Evolutionary conservation across 2,888 invertebrate genomes (phyloP).

Genomic region (Drosophila mayaguana): DNA sequence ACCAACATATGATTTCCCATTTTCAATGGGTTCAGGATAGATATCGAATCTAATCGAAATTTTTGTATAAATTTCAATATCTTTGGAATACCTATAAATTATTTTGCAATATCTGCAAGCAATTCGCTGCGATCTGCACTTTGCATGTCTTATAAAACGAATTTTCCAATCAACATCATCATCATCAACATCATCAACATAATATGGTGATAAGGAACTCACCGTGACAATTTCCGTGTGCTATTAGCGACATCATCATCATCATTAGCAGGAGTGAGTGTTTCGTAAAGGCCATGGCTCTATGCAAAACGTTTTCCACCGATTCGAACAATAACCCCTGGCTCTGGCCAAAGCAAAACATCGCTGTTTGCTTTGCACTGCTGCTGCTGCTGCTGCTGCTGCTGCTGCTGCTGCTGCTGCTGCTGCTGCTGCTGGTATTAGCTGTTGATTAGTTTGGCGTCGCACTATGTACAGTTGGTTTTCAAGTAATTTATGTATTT

Average conservation of each 20-base stretch:
- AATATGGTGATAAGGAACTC: slow-evolving; percentile 45
- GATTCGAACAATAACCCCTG: slow-evolving; percentile 45
- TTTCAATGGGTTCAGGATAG: too few species aligned
- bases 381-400: slow-evolving; percentile 16
- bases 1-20: too few species aligned
- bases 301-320: slow-evolving; percentile 28
- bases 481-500: slow-evolving; percentile 13
- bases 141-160: neutral
- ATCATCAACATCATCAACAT: neutral
- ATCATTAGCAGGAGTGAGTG: slow-evolving; percentile 39
- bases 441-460: slow-evolving; percentile 51
- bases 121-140: neutral
- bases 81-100: neutral
- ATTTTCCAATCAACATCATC: neutral
- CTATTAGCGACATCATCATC: slow-evolving; percentile 45
- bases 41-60: too few species aligned
- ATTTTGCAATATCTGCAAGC: neutral
- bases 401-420: slow-evolving; percentile 8
- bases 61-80: too few species aligned
- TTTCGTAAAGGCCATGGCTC: slow-evolving; percentile 56
- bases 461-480: slow-evolving; percentile 27
- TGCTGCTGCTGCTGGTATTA: slow-evolving; percentile 11
- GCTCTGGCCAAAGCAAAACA: slow-evolving; percentile 51
- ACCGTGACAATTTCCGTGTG: slow-evolving; percentile 71
- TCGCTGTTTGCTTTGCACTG: slow-evolving; percentile 40